Conservation (phyloP, 2,888 invertebrate species). For the Cataglyphis rosenhaueri region DNA sequence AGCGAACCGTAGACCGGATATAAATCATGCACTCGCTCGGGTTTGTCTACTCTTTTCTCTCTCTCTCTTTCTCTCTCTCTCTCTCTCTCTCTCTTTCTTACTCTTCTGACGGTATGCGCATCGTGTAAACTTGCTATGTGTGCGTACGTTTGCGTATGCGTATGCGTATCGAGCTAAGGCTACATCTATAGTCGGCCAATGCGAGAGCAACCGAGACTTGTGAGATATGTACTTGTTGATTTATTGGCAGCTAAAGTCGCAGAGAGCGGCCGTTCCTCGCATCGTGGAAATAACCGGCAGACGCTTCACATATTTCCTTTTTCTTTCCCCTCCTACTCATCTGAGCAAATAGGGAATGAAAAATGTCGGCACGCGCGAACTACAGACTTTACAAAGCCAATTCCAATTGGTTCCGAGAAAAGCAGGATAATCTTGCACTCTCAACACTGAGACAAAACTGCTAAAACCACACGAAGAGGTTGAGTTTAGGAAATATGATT, state of each 20-base stretch:
- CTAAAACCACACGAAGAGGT: neutral
- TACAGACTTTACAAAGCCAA: neutral
- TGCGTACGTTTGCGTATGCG: neutral
- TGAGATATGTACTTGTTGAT: conserved; percentile 74
- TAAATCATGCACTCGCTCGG: conserved; percentile 61
- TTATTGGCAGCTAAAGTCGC: conserved; percentile 74
- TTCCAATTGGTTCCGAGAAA: neutral
- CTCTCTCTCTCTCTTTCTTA: conserved; percentile 61
- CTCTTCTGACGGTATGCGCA: conserved; percentile 44
- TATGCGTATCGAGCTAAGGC: conserved; percentile 15
- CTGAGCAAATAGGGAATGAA: neutral
- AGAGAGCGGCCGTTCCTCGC: conserved; percentile 44
- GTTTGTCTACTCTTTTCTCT: conserved; percentile 59
- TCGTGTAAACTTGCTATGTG: conserved; percentile 1
- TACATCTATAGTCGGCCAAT: conserved; percentile 52
- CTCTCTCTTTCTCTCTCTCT: conserved; percentile 61
- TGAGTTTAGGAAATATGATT: neutral
- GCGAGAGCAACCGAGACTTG: conserved; percentile 65
- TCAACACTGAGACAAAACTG: neutral
- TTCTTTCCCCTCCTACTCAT: neutral
- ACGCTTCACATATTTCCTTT: conserved; percentile 13
- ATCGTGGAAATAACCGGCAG: conserved; percentile 53
- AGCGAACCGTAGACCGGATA: conserved; percentile 59
- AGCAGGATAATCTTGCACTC: neutral
- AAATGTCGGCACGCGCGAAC: neutral